Conservation (phyloP, 2,113 vertebrate species). For the Cavia porcellus region DNA sequence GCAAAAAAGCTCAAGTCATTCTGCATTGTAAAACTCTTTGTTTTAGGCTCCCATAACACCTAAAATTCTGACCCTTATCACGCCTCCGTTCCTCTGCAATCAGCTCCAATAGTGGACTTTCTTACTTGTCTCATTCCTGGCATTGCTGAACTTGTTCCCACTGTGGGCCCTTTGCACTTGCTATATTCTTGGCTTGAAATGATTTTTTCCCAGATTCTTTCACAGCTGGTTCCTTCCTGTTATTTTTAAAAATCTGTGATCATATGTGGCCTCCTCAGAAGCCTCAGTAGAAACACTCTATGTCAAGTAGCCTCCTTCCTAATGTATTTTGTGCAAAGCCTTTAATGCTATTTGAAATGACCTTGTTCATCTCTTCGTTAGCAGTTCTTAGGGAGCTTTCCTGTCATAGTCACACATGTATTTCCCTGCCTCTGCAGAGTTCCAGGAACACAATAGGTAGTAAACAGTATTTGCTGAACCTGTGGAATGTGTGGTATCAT, state of each 20-base stretch:
- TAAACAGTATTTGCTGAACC: conserved; percentile 54
- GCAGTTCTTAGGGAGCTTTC: conserved; percentile 22
- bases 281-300: background rate
- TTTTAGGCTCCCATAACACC: background rate
- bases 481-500: background rate
- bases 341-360: background rate
- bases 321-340: background rate
- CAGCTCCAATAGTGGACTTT: background rate
- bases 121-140: background rate
- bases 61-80: background rate
- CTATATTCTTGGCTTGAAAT: background rate
- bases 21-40: background rate
- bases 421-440: background rate
- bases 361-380: background rate
- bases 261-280: background rate
- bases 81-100: accelerated
- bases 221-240: background rate
- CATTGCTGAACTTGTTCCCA: background rate
- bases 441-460: background rate
- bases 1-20: background rate
- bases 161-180: background rate
- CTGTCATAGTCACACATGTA: background rate
- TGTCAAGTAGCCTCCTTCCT: background rate
- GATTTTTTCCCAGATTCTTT: background rate
- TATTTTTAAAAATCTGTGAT: background rate